Evolutionary conservation across 2,113 vertebrate species (phyloP).

Genomic region (Pavo muticus): DNA sequence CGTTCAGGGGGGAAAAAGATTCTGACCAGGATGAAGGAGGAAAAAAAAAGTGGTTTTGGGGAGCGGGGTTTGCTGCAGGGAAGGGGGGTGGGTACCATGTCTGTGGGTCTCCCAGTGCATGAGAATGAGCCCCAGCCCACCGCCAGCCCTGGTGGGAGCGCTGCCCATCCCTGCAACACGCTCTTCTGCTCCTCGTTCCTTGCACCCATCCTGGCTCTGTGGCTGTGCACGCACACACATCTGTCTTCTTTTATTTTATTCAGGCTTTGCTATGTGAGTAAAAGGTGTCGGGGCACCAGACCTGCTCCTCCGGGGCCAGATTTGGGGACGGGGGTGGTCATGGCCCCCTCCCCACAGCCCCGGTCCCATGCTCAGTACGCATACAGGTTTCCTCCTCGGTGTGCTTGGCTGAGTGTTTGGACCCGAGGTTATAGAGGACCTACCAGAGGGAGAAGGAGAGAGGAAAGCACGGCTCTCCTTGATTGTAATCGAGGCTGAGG

Average conservation of each 20-base stretch:
- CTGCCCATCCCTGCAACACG: neutral
- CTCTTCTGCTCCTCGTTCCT: fast-evolving
- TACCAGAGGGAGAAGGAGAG: constrained; percentile 9
- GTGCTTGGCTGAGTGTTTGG: neutral
- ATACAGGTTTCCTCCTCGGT: neutral
- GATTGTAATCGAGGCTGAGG: constrained; percentile 79
- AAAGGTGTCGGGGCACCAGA: neutral
- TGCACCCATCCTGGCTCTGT: fast-evolving
- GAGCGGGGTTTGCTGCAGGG: neutral
- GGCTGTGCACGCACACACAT: fast-evolving
- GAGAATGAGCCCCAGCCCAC: fast-evolving
- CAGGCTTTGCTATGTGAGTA: neutral
- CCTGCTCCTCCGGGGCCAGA: neutral
- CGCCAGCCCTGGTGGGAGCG: fast-evolving
- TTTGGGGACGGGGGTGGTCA: fast-evolving
- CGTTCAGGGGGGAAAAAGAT: neutral
- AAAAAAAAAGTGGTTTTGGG: neutral
- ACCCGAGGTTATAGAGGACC: constrained; percentile 9
- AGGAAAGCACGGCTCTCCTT: constrained; percentile 25
- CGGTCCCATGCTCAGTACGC: neutral
- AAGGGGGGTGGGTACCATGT: neutral
- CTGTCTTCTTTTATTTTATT: neutral
- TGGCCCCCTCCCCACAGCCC: neutral
- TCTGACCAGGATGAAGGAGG: neutral
- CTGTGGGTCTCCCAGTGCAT: fast-evolving